Evolutionary conservation across 2,113 vertebrate genomes (phyloP).

Genomic region (Petrocephalus microphthalmus): DNA sequence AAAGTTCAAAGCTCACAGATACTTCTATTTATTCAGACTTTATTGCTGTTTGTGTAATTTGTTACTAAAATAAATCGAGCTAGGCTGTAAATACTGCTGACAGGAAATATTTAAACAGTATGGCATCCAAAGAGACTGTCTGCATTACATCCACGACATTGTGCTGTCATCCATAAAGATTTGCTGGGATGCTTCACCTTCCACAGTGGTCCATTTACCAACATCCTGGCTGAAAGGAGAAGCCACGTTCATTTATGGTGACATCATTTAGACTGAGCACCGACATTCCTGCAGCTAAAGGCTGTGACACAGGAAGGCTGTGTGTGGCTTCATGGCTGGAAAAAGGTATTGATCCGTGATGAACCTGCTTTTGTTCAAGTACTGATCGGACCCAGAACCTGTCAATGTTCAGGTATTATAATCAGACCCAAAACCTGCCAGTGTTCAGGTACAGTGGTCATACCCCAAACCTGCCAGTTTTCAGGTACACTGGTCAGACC

Average conservation of each 20-base stretch:
- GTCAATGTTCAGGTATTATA: neutral
- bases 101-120: neutral
- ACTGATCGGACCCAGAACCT: neutral
- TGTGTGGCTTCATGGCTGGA: neutral
- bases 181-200: neutral
- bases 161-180: neutral
- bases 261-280: neutral
- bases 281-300: neutral
- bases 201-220: neutral
- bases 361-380: neutral
- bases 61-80: conserved; percentile 1
- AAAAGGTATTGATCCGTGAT: neutral
- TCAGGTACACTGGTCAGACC: neutral
- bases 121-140: neutral
- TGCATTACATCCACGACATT: neutral
- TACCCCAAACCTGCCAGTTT: neutral
- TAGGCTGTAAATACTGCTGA: neutral
- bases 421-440: neutral
- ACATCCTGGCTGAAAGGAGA: neutral
- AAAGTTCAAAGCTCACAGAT: neutral
- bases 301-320: neutral
- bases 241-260: neutral
- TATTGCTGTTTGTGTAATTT: conserved; percentile 14
- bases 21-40: neutral
- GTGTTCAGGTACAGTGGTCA: neutral